Conservation (phyloP, 2,888 invertebrate species). For the Theodoxus fluviatilis region DNA sequence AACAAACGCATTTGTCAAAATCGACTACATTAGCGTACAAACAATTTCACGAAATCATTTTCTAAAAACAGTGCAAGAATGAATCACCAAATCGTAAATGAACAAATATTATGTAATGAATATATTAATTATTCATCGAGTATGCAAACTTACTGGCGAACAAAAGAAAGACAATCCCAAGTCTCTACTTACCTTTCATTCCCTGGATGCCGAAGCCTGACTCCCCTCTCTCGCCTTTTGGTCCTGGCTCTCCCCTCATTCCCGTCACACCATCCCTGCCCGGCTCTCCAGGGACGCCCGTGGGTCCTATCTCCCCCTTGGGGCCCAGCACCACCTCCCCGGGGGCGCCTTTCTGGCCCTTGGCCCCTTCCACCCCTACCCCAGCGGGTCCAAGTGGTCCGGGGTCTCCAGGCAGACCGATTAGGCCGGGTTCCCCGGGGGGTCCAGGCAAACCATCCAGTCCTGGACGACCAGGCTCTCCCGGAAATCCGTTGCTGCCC, state of each 20-base stretch:
- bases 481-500: constrained; percentile 8
- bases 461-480: constrained; percentile 22
- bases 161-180: background rate
- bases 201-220: constrained; percentile 25
- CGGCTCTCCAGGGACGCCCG: constrained; percentile 22
- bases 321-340: constrained; percentile 18
- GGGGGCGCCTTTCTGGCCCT: constrained; percentile 26
- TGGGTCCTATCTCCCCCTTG: constrained; percentile 25
- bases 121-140: too few species aligned
- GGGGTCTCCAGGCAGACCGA: constrained; percentile 24
- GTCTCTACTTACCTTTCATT: constrained; percentile 22
- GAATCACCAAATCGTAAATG: too few species aligned
- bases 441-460: constrained; percentile 21
- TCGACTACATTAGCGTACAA: too few species aligned
- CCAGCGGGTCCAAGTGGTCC: constrained; percentile 27
- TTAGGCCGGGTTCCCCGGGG: constrained; percentile 27
- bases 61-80: too few species aligned
- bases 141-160: background rate
- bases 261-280: constrained; percentile 26
- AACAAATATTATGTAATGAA: too few species aligned
- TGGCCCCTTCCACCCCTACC: constrained; percentile 24
- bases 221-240: constrained; percentile 22
- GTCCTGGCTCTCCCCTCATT: constrained; percentile 21
- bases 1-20: too few species aligned
- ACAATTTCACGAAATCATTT: too few species aligned